A percentile compares a stretch with the other conserved stretches of the same genome.
These are phyloP conservation scores for Zeuzera pyrina DNA, from an alignment of 2,888 invertebrate species.

Conservation along the genomic window DNA sequence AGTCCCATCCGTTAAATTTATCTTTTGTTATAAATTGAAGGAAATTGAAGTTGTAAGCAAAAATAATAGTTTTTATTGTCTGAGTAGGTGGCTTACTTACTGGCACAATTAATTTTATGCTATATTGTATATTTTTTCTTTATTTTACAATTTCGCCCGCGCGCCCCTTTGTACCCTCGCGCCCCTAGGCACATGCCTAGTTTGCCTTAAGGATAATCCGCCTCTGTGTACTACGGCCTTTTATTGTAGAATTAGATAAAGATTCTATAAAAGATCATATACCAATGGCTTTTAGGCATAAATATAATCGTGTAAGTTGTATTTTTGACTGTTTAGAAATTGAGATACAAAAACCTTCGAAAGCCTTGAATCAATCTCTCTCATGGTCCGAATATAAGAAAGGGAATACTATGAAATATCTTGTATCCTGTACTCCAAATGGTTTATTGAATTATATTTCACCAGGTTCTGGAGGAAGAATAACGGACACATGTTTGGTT, in stretches of 20 bases:
- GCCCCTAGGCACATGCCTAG: no score
- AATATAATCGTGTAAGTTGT: constrained; percentile 14
- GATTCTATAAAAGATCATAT: constrained; percentile 10
- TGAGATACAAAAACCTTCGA: constrained; percentile 23
- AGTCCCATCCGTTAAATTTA: no score
- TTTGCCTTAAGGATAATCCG: not conserved
- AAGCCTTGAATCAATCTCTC: constrained; percentile 17
- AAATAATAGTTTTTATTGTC: not conserved
- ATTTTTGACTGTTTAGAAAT: constrained; percentile 27
- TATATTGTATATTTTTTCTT: no score
- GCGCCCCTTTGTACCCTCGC: no score
- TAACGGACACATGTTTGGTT: constrained; percentile 2
- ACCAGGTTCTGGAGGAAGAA: constrained; percentile 1
- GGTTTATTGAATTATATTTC: constrained; percentile 4
- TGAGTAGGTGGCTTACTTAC: no score
- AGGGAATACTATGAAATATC: constrained; percentile 7
- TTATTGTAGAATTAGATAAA: constrained; percentile 2
- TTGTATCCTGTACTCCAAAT: constrained; percentile 6
- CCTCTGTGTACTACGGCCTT: constrained; percentile 1
- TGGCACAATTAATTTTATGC: no score
- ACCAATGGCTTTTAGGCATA: constrained; percentile 16
- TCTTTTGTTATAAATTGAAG: no score
- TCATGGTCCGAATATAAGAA: constrained; percentile 25
- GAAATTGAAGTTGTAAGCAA: no score
- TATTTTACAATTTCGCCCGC: no score